Conservation (phyloP, 2,888 invertebrate species). For the Tubiluchus corallicola region DNA sequence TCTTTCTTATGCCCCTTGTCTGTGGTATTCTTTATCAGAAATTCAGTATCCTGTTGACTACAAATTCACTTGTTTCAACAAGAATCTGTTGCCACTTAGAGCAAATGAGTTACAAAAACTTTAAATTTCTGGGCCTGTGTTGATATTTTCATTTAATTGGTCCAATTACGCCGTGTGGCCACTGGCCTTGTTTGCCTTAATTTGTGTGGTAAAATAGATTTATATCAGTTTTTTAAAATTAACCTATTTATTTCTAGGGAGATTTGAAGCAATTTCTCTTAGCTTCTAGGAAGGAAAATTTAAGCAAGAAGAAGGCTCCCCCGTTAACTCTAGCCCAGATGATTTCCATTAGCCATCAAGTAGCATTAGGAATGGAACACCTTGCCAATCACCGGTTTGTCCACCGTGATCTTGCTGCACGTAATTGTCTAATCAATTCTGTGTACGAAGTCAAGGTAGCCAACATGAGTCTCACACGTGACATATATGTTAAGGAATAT, state of each 20-base stretch:
- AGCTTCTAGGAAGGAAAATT: constrained; percentile 37
- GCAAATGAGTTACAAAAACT: no score
- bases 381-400: constrained; percentile 35
- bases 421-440: constrained; percentile 66
- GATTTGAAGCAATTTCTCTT: constrained; percentile 56
- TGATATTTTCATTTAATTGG: no score
- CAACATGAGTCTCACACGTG: constrained; percentile 53
- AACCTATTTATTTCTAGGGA: constrained; percentile 43
- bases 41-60: no score
- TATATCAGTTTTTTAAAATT: no score
- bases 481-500: constrained; percentile 76
- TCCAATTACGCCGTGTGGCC: no score
- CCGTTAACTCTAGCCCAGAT: constrained; percentile 35
- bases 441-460: constrained; percentile 67
- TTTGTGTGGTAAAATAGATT: no score
- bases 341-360: constrained; percentile 29
- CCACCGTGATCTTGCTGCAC: constrained; percentile 60
- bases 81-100: no score
- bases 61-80: no score
- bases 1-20: no score
- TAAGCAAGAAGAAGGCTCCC: constrained; percentile 36
- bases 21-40: no score
- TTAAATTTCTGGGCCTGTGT: no score
- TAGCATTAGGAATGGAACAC: constrained; percentile 62
- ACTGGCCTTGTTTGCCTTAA: no score